phyloP scores from a whole-genome alignment of 2,113 vertebrate species.

The Myiozetetes cayanensis region DNA sequence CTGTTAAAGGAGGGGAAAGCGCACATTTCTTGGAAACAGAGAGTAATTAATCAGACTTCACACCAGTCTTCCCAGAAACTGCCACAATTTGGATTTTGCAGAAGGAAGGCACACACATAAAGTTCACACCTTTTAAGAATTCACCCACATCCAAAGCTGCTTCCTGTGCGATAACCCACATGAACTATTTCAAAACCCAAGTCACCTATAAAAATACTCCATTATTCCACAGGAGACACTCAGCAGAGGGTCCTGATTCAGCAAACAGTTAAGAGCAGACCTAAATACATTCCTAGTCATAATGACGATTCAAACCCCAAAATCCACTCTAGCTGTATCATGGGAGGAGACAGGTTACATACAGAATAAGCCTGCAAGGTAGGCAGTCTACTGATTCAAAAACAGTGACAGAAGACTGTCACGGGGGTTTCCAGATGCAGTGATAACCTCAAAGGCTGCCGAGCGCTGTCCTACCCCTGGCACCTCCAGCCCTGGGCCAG shows the following conservation, averaged over 20 bases:
- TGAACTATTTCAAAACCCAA: not conserved
- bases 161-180: not conserved
- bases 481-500: no score
- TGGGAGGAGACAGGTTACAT: accelerated
- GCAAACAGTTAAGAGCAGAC: accelerated
- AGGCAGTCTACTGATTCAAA: accelerated
- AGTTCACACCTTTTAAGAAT: not conserved
- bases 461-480: not conserved
- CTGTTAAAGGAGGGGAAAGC: not conserved
- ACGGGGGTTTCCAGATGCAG: accelerated
- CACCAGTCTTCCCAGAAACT: not conserved
- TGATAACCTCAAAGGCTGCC: accelerated
- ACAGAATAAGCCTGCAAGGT: not conserved
- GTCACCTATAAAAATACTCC: not conserved
- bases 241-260: not conserved
- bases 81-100: not conserved
- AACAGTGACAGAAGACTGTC: accelerated
- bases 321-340: accelerated
- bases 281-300: not conserved
- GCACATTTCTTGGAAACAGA: not conserved
- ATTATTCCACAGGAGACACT: not conserved
- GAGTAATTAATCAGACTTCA: not conserved
- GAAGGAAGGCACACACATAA: not conserved
- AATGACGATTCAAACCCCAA: no score
- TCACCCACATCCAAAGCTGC: not conserved